Evolutionary conservation across 2,797 vertebrate species (phyloP), one percentile per base, ranked within the genome.

Genomic region (Bucorvus abyssinicus): DNA sequence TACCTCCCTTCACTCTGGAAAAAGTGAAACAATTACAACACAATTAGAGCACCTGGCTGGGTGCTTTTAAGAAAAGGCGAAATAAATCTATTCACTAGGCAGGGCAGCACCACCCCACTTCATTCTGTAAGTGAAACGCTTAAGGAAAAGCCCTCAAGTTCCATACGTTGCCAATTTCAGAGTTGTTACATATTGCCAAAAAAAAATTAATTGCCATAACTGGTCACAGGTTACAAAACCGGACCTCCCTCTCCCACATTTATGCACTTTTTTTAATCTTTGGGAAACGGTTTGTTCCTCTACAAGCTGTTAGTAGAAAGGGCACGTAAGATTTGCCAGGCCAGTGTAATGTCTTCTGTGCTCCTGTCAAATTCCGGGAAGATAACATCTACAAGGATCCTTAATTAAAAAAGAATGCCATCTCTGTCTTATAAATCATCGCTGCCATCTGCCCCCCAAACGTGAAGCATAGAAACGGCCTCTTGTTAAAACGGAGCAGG

Each of bases 331-430:
- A 36, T 59, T 77, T 70, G 85, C 79, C 88, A 90, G 80, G 26
- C 57, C 74, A 47, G 61, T 52, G 78, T 38, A 85, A 63, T 13
- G 64, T 32, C 85, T 95, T 32, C 34, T 1, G 71, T 10, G 73
- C 40, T 94, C 68, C 71, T 67, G 95, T 94, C 88, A 94, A 94
- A 80, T 52, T 52, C 83, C 36, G 73, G 65, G 45, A 53, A 91
- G 94, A 93, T 95, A 96, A 91, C 81, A 95, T 95, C 93, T 96
- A 94, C 93, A 91, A 45, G 87, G 65, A 64, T 86, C 80, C 77
- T 87, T 93, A 90, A 93, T 91, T 94, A 64, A 81, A 91, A 80
- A 77, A 89, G 81, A 74, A 83, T 15, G 50, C 1, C 2, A 78
- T 78, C 79, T 34, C 84, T 55, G 52, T 77, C 92, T 88, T 86